Base-by-base conservation (phyloP, 2,888 invertebrate species). In the Danaus chrysippus region DNA sequence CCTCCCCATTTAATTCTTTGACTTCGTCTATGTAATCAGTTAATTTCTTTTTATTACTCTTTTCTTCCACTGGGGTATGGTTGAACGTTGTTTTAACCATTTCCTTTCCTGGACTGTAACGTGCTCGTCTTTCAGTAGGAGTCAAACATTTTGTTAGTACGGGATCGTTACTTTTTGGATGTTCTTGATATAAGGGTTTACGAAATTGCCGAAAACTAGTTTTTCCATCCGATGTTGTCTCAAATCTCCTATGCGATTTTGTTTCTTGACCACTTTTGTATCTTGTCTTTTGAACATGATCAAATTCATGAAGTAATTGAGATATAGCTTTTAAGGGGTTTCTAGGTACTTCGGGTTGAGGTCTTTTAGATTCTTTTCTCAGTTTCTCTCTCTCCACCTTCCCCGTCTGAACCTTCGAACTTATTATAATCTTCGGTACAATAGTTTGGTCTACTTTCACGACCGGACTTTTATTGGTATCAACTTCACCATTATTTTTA, bases 1-100 rank as follows among this genome's bases (percentile, higher is more conserved):
- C 90, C 73, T 91, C 88, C 0, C 90, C 90, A 63, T 85, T 79
- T 0, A 87, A 81, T 77, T 91, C 89, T 71, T 84, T 89, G 3
- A 73, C 85, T 72, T 88, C 87, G 17, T 91, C 88, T 55, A 84
- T 76, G n/a, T 87, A 76, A 63, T 89, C 87, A 11, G 68, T 62
- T 41, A 85, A 71, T 67, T 84, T 85, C 61, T 79, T 83, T 63
- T 73, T 82, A 1, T 70, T 55, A 9, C 61, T 42, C 59, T 73
- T 82, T 12, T 82, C 79, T 0, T 81, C 78, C 12, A 52, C 42
- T 58, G 62, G 2, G 1, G 42, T 12, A 23, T 64, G 61, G 15
- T 54, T 57, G 55, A 66, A 58, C 10, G 54, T 41, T 34, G 55
- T 13, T 69, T 73, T 77, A 17, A 64, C 55, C 17, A 64, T 43